Base-by-base conservation (phyloP, 92 coral and sea anemone genomes). In the Epizoanthus stellaris region DNA sequence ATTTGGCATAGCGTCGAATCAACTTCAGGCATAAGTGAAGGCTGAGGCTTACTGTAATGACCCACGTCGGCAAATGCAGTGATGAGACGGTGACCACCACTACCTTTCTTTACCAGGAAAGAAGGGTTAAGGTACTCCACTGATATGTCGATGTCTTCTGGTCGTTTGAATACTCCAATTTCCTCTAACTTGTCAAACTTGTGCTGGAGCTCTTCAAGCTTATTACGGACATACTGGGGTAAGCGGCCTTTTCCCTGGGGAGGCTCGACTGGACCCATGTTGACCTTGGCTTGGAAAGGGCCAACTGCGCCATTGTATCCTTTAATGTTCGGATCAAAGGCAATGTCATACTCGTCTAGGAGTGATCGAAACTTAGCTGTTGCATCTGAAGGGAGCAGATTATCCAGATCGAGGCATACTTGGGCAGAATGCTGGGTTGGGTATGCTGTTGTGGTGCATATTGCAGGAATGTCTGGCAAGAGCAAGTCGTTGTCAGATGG, bases 1-100 rank as follows among this genome's bases (percentile, higher is more conserved):
- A 88, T 88, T 67, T 70, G 71, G 82, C 80, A 81, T 7, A 86
- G 88, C 40, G 90, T 80, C 2, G 90, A 87, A 84, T 87, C 75
- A 8, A 89, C 77, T 19, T 77, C 77, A 0, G 83, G 88, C 88
- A 82, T 82, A 14, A 82, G 87, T 12, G 60, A 76, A 6, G 80
- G 79, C 34, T 86, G 87, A 36, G 85, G 73, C 36, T 70, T 87
- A 23, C 87, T 81, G 73, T 87, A 81, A 19, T 75, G 52, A 17
- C 67, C 76, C 25, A 82, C 88, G 39, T 82, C 83, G 10, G 88
- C 71, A 59, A 59, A 14, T 9, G 64, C 4, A 14, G 20, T 59
- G 20, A 2, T 13, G 64, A 14, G 64, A 13, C 81, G 73, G 71
- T 84, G 19, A 20, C 92, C 86, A 70, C 86, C 92, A 4, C 62